Conservation (phyloP, 2,888 invertebrate genomes). For the Mesochorus sp. region DNA sequence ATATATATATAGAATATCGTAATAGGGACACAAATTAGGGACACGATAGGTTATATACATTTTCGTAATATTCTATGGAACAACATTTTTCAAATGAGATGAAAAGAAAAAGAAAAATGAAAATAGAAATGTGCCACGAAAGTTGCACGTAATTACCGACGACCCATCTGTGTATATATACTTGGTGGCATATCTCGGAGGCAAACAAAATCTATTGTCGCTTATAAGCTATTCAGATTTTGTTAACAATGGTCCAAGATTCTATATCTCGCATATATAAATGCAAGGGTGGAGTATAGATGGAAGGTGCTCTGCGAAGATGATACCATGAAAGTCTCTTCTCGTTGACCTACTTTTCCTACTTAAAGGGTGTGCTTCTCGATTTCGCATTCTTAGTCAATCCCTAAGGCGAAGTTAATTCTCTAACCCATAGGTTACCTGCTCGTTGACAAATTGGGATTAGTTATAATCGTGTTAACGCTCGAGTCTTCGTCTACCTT, state of each 20-base stretch:
- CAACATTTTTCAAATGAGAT: neutral
- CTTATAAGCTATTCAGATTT: conserved; percentile 47
- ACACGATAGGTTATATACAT: neutral
- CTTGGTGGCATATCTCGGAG: conserved; percentile 7
- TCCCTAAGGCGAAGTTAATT: conserved; percentile 58
- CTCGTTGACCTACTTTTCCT: conserved; percentile 45
- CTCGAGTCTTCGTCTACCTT: conserved; percentile 34
- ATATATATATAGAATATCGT: neutral
- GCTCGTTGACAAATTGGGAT: conserved; percentile 73
- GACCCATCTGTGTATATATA: neutral
- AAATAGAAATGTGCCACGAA: neutral
- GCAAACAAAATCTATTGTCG: conserved; percentile 29
- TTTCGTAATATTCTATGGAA: neutral
- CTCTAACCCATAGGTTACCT: conserved; percentile 59
- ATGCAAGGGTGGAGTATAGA: neutral
- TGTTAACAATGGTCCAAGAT: conserved; percentile 35
- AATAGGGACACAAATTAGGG: neutral
- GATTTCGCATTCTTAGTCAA: conserved; percentile 39
- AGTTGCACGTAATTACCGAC: neutral
- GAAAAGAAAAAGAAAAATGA: too few species aligned
- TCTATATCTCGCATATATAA: conserved; percentile 3
- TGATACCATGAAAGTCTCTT: conserved; percentile 17
- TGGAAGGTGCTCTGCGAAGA: neutral
- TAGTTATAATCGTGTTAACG: conserved; percentile 70
- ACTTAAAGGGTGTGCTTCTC: conserved; percentile 5